Evolutionary conservation across 2,113 vertebrate genomes (phyloP).

Genomic region (Hirundichthys speculiger): DNA sequence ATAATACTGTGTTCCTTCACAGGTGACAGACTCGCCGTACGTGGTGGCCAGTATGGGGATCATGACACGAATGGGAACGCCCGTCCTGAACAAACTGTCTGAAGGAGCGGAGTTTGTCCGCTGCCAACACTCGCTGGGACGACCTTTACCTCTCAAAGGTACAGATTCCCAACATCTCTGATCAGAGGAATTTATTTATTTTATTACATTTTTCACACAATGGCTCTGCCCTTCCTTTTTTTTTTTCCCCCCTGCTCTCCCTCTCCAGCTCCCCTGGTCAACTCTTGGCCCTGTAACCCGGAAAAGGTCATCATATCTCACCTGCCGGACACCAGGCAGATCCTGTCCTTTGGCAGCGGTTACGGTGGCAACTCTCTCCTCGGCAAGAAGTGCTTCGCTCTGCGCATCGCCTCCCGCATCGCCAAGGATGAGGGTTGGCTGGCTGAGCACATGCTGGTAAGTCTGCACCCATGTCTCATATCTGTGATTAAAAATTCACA

Average conservation of each 20-base stretch:
- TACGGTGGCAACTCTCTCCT: slow-evolving; percentile 97
- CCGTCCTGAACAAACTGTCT: slow-evolving; percentile 80
- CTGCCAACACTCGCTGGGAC: slow-evolving; percentile 93
- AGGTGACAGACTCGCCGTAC: slow-evolving; percentile 95
- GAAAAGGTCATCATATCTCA: slow-evolving; percentile 94
- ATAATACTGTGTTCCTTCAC: slow-evolving; percentile 23
- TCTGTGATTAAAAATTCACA: no score
- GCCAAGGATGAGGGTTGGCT: slow-evolving; percentile 98
- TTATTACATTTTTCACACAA: not conserved
- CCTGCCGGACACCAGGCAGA: slow-evolving; percentile 91
- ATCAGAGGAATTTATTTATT: not conserved
- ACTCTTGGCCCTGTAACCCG: slow-evolving; percentile 95
- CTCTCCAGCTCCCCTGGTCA: slow-evolving; percentile 87
- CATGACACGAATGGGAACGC: slow-evolving; percentile 93
- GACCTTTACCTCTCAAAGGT: slow-evolving; percentile 93
- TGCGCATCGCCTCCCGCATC: slow-evolving; percentile 93
- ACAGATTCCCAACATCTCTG: slow-evolving; percentile 14
- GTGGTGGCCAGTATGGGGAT: slow-evolving; percentile 97
- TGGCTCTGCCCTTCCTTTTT: no score
- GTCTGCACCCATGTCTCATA: not conserved
- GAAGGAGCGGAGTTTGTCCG: slow-evolving; percentile 89
- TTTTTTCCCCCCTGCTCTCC: not conserved
- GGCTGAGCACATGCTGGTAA: slow-evolving; percentile 98
- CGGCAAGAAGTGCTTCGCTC: slow-evolving; percentile 99
- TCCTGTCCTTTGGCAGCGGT: slow-evolving; percentile 95